Conservation (phyloP, 2,888 invertebrate species). For the Caradrina clavipalpis region DNA sequence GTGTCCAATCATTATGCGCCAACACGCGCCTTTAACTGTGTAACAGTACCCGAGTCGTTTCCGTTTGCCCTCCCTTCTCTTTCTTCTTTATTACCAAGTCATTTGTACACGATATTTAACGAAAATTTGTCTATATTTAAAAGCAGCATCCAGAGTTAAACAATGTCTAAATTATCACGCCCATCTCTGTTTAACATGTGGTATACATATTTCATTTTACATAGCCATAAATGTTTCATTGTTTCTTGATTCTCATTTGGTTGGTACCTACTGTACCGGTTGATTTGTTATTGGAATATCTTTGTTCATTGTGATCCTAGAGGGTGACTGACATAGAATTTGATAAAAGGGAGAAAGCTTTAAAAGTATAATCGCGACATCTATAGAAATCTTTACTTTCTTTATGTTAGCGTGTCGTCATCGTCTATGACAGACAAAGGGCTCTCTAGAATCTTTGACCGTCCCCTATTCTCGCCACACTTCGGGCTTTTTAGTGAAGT, state of each 20-base stretch:
- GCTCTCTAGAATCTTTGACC: conserved; percentile 38
- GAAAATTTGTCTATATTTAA: conserved; percentile 72
- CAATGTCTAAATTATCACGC: conserved; percentile 67
- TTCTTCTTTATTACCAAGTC: conserved; percentile 78
- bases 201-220: conserved; percentile 36
- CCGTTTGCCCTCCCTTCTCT: conserved; percentile 82
- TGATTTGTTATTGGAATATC: conserved; percentile 21
- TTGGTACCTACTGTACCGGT: neutral
- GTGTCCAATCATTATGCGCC: conserved; percentile 87
- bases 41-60: conserved; percentile 87
- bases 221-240: conserved; percentile 18
- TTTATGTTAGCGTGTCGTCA: conserved; percentile 30
- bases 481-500: conserved; percentile 20
- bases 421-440: conserved; percentile 33
- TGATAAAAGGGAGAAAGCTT: conserved; percentile 17
- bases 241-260: conserved; percentile 9
- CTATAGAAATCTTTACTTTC: conserved; percentile 34
- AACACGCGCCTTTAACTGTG: conserved; percentile 87
- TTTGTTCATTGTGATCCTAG: conserved; percentile 20
- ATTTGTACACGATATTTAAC: conserved; percentile 78
- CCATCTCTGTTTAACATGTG: conserved; percentile 46
- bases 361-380: conserved; percentile 6
- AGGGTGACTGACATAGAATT: conserved; percentile 22
- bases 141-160: conserved; percentile 57
- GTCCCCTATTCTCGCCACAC: conserved; percentile 31